phyloP scores from a whole-genome alignment of 1,140 invertebrate species.

The Trialeurodes vaporariorum region DNA sequence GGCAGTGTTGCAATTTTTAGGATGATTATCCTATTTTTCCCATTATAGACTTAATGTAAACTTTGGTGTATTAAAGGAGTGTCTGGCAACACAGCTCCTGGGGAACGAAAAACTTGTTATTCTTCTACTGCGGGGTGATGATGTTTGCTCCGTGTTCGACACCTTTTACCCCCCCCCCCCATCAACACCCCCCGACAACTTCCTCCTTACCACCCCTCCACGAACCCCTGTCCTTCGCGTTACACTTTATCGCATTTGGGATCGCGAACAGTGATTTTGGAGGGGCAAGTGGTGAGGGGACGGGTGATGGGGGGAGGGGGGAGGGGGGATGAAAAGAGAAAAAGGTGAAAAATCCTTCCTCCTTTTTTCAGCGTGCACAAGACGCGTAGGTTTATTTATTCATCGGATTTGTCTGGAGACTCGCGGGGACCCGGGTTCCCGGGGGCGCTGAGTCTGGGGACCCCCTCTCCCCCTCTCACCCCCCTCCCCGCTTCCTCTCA shows the following conservation, averaged over 20 bases:
- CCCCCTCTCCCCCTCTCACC: no score
- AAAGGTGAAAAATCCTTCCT: slow-evolving; percentile 6
- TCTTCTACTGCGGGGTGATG: not conserved
- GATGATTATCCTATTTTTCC: no score
- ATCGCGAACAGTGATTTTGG: slow-evolving; percentile 1
- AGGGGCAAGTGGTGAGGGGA: not conserved
- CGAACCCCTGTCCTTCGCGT: not conserved
- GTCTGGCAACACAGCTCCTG: no score
- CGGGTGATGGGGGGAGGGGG: not conserved
- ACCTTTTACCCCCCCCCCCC: slow-evolving; percentile 5
- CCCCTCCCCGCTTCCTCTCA: no score
- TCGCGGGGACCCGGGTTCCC: not conserved
- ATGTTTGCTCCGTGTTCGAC: not conserved
- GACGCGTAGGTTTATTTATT: not conserved
- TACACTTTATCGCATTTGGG: not conserved
- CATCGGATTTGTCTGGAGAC: not conserved
- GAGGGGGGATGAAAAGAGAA: not conserved
- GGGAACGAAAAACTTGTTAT: no score
- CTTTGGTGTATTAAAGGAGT: no score
- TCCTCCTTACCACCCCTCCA: no score
- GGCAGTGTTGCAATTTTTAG: no score
- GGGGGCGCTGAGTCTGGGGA: no score
- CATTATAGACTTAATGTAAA: no score
- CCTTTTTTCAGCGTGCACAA: not conserved
- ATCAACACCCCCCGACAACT: no score